Evolutionary conservation across 2,113 vertebrate species (phyloP).

Genomic region (Motacilla tschutschensis): DNA sequence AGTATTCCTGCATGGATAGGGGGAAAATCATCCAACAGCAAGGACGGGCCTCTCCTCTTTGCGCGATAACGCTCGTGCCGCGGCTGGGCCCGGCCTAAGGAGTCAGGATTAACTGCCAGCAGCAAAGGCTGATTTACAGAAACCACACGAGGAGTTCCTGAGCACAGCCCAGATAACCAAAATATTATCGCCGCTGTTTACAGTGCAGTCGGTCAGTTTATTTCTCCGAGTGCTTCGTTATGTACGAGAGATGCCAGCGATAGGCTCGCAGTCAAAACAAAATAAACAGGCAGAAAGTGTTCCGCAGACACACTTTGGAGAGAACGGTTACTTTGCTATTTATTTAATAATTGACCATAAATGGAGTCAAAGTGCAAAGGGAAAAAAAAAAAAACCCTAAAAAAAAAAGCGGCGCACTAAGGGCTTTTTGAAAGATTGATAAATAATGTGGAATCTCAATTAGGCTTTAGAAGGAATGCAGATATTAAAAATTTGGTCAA

Average conservation of each 20-base stretch:
- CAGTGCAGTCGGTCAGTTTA: constrained; percentile 81
- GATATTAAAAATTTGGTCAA: constrained; percentile 99
- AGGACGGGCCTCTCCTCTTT: neutral
- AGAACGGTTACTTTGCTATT: constrained; percentile 78
- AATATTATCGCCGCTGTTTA: constrained; percentile 82
- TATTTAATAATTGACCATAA: constrained; percentile 90
- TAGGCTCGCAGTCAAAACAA: constrained; percentile 83
- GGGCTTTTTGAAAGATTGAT: constrained; percentile 95
- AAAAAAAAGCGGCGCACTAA: constrained; percentile 84
- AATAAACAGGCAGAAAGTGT: constrained; percentile 83
- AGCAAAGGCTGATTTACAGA: constrained; percentile 72
- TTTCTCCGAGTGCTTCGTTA: constrained; percentile 86
- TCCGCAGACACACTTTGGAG: constrained; percentile 69
- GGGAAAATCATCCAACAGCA: neutral
- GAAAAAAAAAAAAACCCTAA: constrained; percentile 37
- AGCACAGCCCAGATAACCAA: constrained; percentile 85
- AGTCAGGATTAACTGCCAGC: constrained; percentile 76
- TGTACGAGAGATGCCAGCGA: constrained; percentile 79
- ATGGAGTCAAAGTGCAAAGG: constrained; percentile 82
- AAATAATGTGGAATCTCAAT: constrained; percentile 99
- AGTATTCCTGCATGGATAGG: neutral
- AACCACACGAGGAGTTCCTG: constrained; percentile 73
- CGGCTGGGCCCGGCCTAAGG: constrained; percentile 56
- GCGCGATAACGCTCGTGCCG: constrained; percentile 22
- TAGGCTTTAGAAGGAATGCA: constrained; percentile 94